phyloP scores from a whole-genome alignment of 2,888 invertebrate genomes.

The Trichopria drosophilae region DNA sequence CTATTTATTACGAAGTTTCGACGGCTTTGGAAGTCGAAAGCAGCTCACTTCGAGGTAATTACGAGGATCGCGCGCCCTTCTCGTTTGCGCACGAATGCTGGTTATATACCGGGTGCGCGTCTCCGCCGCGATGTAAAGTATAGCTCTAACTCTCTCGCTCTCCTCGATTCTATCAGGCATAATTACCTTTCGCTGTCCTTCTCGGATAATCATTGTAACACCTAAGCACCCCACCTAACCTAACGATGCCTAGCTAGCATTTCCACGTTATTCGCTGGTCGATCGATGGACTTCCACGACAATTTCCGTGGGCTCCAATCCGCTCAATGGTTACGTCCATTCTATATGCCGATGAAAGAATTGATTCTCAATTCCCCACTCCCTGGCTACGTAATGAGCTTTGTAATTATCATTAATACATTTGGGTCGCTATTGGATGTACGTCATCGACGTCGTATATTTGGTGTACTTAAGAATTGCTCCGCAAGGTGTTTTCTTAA shows the following conservation, averaged over 20 bases:
- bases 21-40: constrained; percentile 55
- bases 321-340: not conserved
- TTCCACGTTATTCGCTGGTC: constrained; percentile 52
- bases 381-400: too few species aligned
- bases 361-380: too few species aligned
- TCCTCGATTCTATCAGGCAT: constrained; percentile 55
- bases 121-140: constrained; percentile 49
- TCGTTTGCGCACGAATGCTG: constrained; percentile 29
- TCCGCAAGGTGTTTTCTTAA: too few species aligned
- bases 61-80: constrained; percentile 50
- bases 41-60: constrained; percentile 58
- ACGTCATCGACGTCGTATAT: too few species aligned
- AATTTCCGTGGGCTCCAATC: constrained; percentile 47
- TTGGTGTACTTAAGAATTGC: too few species aligned
- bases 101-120: constrained; percentile 32
- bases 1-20: constrained; percentile 57
- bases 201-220: constrained; percentile 59
- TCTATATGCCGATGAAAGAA: not conserved
- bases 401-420: too few species aligned
- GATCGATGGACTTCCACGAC: constrained; percentile 50
- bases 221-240: constrained; percentile 57
- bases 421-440: too few species aligned
- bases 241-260: constrained; percentile 50
- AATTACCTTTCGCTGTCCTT: constrained; percentile 58
- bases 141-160: constrained; percentile 47